Conservation (phyloP, 2,113 vertebrate genomes). For the Nesospiza acunhae region DNA sequence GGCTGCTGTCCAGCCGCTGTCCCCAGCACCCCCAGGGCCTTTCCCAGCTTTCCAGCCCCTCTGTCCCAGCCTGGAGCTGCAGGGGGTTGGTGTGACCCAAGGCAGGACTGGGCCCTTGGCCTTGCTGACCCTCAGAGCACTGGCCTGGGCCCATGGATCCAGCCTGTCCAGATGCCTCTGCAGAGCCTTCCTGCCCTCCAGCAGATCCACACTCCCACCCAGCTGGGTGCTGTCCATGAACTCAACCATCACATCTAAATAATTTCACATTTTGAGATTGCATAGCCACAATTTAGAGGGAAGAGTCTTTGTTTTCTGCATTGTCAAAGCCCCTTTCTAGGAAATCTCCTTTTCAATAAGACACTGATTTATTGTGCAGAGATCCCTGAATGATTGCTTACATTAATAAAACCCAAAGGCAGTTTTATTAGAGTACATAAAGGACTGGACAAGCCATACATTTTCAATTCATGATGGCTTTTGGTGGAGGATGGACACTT, state of each 20-base stretch:
- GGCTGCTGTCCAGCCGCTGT: not conserved
- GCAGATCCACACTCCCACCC: not conserved
- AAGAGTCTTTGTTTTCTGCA: not conserved
- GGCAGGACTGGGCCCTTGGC: not conserved
- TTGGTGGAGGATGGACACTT: not conserved
- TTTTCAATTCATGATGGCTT: not conserved
- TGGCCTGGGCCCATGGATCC: not conserved
- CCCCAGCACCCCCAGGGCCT: not conserved
- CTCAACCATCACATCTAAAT: not conserved
- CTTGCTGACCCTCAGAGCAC: fast-evolving
- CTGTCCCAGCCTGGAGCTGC: not conserved
- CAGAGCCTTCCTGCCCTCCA: not conserved
- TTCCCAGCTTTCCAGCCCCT: not conserved
- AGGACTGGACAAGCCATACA: not conserved
- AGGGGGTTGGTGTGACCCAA: not conserved
- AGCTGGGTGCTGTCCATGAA: not conserved
- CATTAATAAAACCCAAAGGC: not conserved
- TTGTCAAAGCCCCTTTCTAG: not conserved
- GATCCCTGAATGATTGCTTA: not conserved
- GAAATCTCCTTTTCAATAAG: not conserved
- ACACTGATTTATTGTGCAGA: not conserved
- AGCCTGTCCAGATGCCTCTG: not conserved
- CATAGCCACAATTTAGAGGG: not conserved
- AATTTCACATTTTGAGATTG: not conserved
- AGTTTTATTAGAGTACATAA: not conserved